These are phyloP conservation scores for Glyptemys insculpta DNA, from an alignment of 2,797 vertebrate species.

Conservation along the genomic window DNA sequence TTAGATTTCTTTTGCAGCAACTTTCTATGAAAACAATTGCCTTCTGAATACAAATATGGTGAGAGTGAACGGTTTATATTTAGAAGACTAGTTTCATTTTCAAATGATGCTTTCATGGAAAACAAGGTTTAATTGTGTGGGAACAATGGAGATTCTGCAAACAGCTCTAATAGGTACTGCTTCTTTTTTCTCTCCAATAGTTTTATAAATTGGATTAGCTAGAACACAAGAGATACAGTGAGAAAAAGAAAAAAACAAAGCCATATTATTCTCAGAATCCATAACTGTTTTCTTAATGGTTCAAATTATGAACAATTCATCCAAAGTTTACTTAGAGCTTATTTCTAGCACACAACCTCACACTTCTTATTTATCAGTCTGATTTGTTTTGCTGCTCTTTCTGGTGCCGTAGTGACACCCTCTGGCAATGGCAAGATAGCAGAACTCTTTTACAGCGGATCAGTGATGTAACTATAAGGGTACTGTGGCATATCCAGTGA, in stretches of 20 bases:
- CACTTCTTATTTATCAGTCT: not conserved
- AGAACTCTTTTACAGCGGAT: not conserved
- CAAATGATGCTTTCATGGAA: constrained; percentile 23
- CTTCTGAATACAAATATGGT: not conserved
- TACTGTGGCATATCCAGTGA: not conserved
- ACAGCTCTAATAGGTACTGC: not conserved
- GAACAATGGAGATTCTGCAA: not conserved
- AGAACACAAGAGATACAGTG: not conserved
- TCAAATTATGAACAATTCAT: not conserved
- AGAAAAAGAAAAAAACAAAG: not conserved
- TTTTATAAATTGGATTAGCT: not conserved
- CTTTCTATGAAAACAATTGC: constrained; percentile 18
- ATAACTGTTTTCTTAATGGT: not conserved
- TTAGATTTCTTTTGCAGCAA: not conserved
- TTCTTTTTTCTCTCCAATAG: not conserved
- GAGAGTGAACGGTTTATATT: not conserved
- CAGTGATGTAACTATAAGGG: not conserved
- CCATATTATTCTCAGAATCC: not conserved
- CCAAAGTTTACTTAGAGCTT: not conserved
- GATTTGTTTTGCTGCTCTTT: constrained; percentile 18
- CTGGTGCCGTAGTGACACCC: constrained; percentile 56
- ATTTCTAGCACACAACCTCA: not conserved
- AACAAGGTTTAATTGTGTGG: constrained; percentile 40
- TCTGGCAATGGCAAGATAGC: constrained; percentile 55
- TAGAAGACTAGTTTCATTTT: constrained; percentile 22